Evolutionary conservation across 2,797 vertebrate genomes (phyloP), one percentile per base, ranked within the genome.

Genomic region (Capromys pilorides): DNA sequence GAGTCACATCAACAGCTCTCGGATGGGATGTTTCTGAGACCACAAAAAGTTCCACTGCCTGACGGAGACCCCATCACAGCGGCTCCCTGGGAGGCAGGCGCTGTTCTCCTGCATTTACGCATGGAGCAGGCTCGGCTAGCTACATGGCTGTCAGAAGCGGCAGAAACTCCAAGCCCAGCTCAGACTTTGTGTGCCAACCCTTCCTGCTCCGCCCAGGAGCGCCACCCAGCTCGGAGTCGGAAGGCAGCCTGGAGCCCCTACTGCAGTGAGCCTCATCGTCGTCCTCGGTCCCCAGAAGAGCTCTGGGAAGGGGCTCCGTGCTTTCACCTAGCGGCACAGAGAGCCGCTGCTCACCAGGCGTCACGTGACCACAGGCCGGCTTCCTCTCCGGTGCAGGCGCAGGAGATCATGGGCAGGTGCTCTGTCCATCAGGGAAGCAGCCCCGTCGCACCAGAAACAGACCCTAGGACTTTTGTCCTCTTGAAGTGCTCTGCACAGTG

Each of bases 251-350:
- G 39, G 39, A 45, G 39, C 67, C 0, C 41, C 2, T 86, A 77
- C 93, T 95, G 73, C 39, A 51, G 4, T 28, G n/a, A 49, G 33
- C 22, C 83, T 93, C 77, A 67, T n/a, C 64, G 26, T 78, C 64
- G 95, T 77, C 85, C 69, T 94, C 1, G 4, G 2, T 28, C 64
- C 82, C 22, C 11, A 81, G 93, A 39, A 59, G 41, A 54, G 7
- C 33, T 11, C 54, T 93, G 0, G 1, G 39, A 73, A 26, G 88
- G 94, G 89, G 93, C 64, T 96, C 69, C 41, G 54, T 73, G 45
- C 33, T 69, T 89, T 81, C 0, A 51, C 94, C 94, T 97, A 96
- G 97, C 97, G 97, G 94, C 64, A 95, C n/a, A 94, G 88, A 94
- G 97, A 93, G 90, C 94, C 77, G 22, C 14, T 82, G 94, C 97